A percentile compares a stretch with the other conserved stretches of the same genome.
Evolutionary conservation across 2,113 vertebrate species (phyloP).

Genomic region (Oreochromis spilurus): DNA sequence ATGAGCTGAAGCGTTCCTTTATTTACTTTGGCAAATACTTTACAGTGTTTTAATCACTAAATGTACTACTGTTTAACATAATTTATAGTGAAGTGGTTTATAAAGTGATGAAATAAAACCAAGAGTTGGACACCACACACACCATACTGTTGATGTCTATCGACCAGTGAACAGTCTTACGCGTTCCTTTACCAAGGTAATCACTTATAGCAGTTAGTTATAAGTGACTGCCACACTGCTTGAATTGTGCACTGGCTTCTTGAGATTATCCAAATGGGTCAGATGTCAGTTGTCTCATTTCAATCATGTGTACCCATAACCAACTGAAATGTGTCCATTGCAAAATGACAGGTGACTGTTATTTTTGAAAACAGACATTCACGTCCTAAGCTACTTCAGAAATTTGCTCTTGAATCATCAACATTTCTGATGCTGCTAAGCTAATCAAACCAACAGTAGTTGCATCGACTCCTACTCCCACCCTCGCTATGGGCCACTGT

Average conservation of each 20-base stretch:
- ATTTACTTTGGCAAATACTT: not conserved
- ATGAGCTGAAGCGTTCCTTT: fast-evolving
- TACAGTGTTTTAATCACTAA: fast-evolving
- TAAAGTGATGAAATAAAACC: not conserved
- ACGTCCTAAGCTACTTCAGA: fast-evolving
- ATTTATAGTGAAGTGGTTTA: not conserved
- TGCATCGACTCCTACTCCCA: fast-evolving
- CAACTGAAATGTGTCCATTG: fast-evolving
- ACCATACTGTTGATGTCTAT: not conserved
- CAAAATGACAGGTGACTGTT: fast-evolving
- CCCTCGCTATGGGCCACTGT: not conserved
- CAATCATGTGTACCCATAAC: fast-evolving
- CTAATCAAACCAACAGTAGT: fast-evolving
- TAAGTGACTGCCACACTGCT: not conserved
- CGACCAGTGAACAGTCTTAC: not conserved
- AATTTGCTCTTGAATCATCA: fast-evolving
- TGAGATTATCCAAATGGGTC: not conserved
- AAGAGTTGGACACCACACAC: fast-evolving
- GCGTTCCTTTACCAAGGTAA: fast-evolving
- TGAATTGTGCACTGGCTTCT: not conserved
- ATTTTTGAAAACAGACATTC: fast-evolving
- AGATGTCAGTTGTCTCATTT: not conserved
- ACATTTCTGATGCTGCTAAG: not conserved
- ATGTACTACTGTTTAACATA: fast-evolving
- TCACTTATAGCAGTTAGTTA: not conserved